phyloP scores from a whole-genome alignment of 2,797 vertebrate species.

The Danio kyathit region DNA sequence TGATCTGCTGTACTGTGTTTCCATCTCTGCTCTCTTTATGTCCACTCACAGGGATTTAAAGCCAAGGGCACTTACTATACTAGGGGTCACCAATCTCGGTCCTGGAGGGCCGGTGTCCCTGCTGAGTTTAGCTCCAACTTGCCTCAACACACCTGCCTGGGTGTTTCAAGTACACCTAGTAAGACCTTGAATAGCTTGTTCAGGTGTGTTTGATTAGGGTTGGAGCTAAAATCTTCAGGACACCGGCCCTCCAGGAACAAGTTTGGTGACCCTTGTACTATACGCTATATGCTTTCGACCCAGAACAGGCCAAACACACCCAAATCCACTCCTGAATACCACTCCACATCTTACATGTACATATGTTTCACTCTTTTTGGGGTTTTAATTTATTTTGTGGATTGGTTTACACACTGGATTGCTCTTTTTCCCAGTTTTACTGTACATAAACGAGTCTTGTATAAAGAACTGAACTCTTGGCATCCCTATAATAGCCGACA shows the following conservation, averaged over 20 bases:
- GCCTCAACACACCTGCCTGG: no score
- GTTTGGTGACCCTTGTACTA: no score
- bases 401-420: slow-evolving; percentile 78
- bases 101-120: no score
- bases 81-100: no score
- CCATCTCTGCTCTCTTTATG: slow-evolving; percentile 2
- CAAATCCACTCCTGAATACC: background rate
- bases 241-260: no score
- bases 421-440: slow-evolving; percentile 63
- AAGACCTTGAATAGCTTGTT: no score
- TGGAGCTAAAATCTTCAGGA: no score
- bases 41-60: slow-evolving; percentile 56
- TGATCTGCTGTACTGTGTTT: no score
- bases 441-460: slow-evolving; percentile 79
- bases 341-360: slow-evolving; percentile 49
- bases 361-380: slow-evolving; percentile 45
- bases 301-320: slow-evolving; percentile 10
- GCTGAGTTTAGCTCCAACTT: no score
- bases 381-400: slow-evolving; percentile 64
- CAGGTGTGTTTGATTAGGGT: no score
- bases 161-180: no score
- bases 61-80: slow-evolving; percentile 15
- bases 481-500: slow-evolving; percentile 81
- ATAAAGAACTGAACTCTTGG: slow-evolving; percentile 75
- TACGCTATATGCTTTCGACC: background rate